phyloP scores from a whole-genome alignment of 92 coral and sea anemone species.

The Scolanthus callimorphus region DNA sequence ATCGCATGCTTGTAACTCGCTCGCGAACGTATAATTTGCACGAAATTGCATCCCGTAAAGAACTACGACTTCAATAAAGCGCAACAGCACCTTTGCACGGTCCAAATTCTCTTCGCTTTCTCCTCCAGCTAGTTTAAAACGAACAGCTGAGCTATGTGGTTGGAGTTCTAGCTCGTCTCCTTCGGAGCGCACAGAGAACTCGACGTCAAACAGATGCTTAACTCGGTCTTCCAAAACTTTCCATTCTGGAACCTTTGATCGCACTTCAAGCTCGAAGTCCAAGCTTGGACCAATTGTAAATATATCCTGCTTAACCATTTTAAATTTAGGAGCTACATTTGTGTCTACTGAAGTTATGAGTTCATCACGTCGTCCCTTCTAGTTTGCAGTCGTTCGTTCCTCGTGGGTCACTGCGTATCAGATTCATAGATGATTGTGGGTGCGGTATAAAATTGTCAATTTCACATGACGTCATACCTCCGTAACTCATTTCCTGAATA shows the following conservation, averaged over 20 bases:
- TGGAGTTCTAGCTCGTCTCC: no score
- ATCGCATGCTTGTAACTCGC: not conserved
- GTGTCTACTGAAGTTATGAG: no score
- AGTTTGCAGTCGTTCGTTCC: no score
- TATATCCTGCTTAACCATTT: not conserved
- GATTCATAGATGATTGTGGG: no score
- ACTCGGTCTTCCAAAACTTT: constrained; percentile 36
- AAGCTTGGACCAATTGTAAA: not conserved
- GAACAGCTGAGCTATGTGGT: not conserved
- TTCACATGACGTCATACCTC: no score
- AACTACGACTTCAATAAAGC: not conserved
- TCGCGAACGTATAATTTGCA: not conserved
- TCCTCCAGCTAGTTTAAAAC: constrained; percentile 9
- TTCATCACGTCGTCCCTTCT: no score
- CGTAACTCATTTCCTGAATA: no score
- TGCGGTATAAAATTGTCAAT: no score
- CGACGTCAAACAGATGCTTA: constrained; percentile 34
- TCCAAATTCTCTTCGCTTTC: constrained; percentile 12
- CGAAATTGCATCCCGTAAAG: not conserved
- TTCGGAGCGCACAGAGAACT: no score
- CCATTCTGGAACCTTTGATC: constrained; percentile 2
- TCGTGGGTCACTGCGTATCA: no score
- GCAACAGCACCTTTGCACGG: constrained; percentile 26
- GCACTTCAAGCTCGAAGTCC: constrained; percentile 15
- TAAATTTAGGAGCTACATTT: no score